Base-by-base conservation (phyloP, 2,888 invertebrate genomes). In the Eupelmus urozonus region DNA sequence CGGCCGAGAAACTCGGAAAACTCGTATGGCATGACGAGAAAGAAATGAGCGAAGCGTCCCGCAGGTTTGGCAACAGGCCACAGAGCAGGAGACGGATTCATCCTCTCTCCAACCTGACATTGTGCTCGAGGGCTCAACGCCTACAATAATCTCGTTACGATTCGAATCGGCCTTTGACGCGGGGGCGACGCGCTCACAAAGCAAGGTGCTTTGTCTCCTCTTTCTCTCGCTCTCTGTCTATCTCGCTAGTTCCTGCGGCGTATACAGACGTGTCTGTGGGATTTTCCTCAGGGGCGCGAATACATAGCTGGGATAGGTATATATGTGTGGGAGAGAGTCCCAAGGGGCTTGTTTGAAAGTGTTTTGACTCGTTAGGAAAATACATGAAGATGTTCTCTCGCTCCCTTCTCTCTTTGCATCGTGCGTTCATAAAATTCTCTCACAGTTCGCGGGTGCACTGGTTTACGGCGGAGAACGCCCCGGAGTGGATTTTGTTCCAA, bases 81-180 rank as follows among this genome's bases (percentile, higher is more conserved):
- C 49, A 42, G 65, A 34, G 34, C n/a, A 34, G 34, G 9, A 3
- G 49, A 71, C 76, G 59, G 70, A 74, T 79, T 75, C 79, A 67
- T 79, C 79, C 71, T 49, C 62, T 23, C 55, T 20, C 13, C 7
- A 13, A 18, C 18, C 51, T 25, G 49, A 7, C 23, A 34, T 20
- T 51, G 60, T 29, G 60, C 25, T n/a, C n/a, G 23, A 53, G 25
- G 40, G 59, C 45, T 70, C 45, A 60, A 88, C 88, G 87, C 87
- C 85, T 85, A 87, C 87, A 86, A 87, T 88, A 87, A 88, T 88
- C 87, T 88, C 87, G 87, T 88, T 88, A 88, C 85, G 84, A 84
- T 85, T 86, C 82, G 84, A 84, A 85, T 85, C 82, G 83, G 82
- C 45, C 67, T 86, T 87, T 85, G 86, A 87, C 86, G 84, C 83